Evolutionary conservation across 2,888 invertebrate species (phyloP), one percentile per base, ranked within the genome.

Genomic region (Morpho achilles): DNA sequence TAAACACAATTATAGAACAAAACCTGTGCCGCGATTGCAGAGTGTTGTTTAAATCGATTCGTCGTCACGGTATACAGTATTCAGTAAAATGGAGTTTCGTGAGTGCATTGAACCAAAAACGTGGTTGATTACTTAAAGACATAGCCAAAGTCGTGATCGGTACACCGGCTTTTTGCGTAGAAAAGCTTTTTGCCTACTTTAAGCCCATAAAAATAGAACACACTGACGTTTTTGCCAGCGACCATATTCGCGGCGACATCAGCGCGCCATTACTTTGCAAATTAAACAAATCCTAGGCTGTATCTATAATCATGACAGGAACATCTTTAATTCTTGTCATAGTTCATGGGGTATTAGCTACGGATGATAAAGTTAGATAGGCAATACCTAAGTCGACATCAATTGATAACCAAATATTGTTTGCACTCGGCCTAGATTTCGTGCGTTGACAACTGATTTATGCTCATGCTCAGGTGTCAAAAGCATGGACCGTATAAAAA

Each of bases 51-150:
- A 81, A 83, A 85, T 80, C 75, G 79, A 82, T 80, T 78, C 78
- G 75, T 77, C 78, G 80, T 77, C 79, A 80, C 71, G 78, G 73
- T 69, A 76, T 79, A 80, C 79, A 76, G 75, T 77, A 80, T 82
- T 77, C 77, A 79, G 79, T 75, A 79, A 84, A 83, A 81, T 81
- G 78, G 79, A 75, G 73, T 82, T 80, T 79, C 83, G 80, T 81
- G 86, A 84, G 89, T 86, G 86, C 88, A 84, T 82, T 87, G 88
- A 88, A 89, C 89, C 80, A 85, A 81, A 84, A 83, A 83, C 87
- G 88, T 87, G 87, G 82, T 74, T 79, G 80, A 84, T 85, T 86
- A 84, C 84, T 85, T 84, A 82, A 32, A 77, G 82, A 82, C 80
- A 76, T 75, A 79, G 76, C 70, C 70, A 66, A 71, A 75, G 75